Percentiles rank a stretch among this genome's conserved stretches.
These are phyloP conservation scores for Adrianichthys oophorus DNA, from an alignment of 2,797 vertebrate genomes.

Conservation along the genomic window DNA sequence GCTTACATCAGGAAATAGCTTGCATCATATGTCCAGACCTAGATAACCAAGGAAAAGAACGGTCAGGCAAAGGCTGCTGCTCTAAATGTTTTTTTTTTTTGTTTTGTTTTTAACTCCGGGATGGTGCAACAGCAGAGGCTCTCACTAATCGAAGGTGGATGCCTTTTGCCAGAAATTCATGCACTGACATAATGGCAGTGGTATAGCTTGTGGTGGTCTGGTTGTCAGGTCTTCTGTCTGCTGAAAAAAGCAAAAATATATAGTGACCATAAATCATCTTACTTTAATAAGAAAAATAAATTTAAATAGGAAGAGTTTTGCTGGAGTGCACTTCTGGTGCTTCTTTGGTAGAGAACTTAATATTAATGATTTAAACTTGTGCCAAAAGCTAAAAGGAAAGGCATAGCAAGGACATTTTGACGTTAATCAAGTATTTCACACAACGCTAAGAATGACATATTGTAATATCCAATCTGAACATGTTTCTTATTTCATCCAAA, in stretches of 20 bases:
- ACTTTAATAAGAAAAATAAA: neutral
- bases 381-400: too few species aligned
- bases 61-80: constrained; percentile 31
- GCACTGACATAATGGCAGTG: constrained; percentile 21
- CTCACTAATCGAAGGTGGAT: constrained; percentile 57
- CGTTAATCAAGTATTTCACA: too few species aligned
- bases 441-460: too few species aligned
- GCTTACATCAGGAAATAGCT: constrained; percentile 76
- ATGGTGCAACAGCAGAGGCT: constrained; percentile 35
- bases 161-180: constrained; percentile 42
- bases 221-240: constrained; percentile 8
- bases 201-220: constrained; percentile 6
- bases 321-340: too few species aligned
- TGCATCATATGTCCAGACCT: constrained; percentile 62
- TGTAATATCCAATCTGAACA: too few species aligned
- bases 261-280: neutral
- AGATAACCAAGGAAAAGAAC: constrained; percentile 62
- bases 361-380: too few species aligned
- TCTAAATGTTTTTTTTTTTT: constrained; percentile 39
- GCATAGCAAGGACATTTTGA: too few species aligned
- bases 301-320: neutral
- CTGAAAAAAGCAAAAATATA: constrained; percentile 4
- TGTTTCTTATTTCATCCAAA: too few species aligned
- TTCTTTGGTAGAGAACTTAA: too few species aligned
- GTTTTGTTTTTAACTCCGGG: constrained; percentile 40